phyloP scores from a whole-genome alignment of 2,797 vertebrate genomes.

The Lepilemur ruficaudatus region DNA sequence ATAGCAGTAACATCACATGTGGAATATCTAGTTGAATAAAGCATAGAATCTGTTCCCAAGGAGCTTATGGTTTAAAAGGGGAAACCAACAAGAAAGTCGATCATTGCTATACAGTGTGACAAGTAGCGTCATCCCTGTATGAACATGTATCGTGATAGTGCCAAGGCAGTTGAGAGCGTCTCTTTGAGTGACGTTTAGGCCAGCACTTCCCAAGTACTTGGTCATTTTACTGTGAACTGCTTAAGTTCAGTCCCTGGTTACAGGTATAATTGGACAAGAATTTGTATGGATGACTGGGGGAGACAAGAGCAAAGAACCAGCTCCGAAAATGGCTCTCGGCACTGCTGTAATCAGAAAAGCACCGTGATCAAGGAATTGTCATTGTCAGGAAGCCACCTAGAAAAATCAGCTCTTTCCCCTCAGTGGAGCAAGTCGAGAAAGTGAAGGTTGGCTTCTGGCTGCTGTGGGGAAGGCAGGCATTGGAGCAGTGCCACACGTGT shows the following conservation, averaged over 20 bases:
- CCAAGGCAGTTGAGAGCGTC: background rate
- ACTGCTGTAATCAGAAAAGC: background rate
- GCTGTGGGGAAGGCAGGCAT: background rate
- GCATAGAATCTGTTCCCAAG: background rate
- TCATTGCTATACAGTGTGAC: rapidly evolving
- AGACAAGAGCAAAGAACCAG: background rate
- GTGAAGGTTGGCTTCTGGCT: background rate
- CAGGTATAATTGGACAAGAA: background rate
- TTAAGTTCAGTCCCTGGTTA: background rate
- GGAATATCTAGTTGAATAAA: background rate
- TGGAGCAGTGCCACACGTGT: background rate
- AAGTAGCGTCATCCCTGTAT: rapidly evolving
- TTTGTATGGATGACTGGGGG: background rate
- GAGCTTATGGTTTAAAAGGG: background rate
- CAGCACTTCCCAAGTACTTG: background rate
- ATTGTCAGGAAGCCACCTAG: background rate
- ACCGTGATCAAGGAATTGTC: rapidly evolving
- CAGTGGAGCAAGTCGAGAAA: background rate
- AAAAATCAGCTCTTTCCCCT: rapidly evolving
- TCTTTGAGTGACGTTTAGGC: background rate
- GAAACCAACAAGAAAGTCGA: background rate
- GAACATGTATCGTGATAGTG: too few relatives aligned
- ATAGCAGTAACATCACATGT: background rate
- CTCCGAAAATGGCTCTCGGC: background rate
- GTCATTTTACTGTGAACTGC: background rate